A percentile compares a stretch with the other conserved stretches of the same genome.
These are phyloP conservation scores for Bombus cullumanus DNA, from an alignment of 1,140 invertebrate species.

Conservation along the genomic window DNA sequence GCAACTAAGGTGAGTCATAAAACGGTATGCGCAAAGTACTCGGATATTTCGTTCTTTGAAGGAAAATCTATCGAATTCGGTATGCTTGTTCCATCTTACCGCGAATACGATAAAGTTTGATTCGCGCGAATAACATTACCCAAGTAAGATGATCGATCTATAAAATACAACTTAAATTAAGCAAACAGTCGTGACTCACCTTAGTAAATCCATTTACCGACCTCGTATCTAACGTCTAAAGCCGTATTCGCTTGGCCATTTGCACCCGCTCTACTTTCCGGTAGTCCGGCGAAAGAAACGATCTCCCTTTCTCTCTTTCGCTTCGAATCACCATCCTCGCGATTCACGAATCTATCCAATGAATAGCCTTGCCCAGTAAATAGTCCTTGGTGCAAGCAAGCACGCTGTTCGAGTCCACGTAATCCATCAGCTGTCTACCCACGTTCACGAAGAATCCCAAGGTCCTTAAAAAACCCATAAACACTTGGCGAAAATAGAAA, in stretches of 20 bases:
- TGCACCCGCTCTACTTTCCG: background rate
- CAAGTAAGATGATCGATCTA: background rate
- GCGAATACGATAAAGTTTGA: background rate
- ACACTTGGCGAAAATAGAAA: background rate
- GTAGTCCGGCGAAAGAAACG: background rate
- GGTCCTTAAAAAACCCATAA: slow-evolving; percentile 14
- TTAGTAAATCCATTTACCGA: background rate
- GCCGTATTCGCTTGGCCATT: background rate
- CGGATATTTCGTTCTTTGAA: background rate
- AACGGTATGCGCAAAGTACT: background rate
- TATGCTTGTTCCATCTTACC: no score
- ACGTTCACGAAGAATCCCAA: slow-evolving; percentile 39
- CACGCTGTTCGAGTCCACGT: slow-evolving; percentile 44
- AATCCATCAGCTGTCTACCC: slow-evolving; percentile 39
- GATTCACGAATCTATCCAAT: slow-evolving; percentile 50
- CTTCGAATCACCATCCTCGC: background rate
- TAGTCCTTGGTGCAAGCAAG: slow-evolving; percentile 62
- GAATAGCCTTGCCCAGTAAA: slow-evolving; percentile 37
- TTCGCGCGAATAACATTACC: background rate
- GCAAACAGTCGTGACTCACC: background rate
- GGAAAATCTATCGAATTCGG: no score
- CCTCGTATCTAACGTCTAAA: background rate
- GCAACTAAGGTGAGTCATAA: background rate
- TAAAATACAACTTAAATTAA: background rate
- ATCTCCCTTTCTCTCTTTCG: background rate